phyloP scores from a whole-genome alignment of 2,797 vertebrate species.

The Acanthurus lineatus region DNA sequence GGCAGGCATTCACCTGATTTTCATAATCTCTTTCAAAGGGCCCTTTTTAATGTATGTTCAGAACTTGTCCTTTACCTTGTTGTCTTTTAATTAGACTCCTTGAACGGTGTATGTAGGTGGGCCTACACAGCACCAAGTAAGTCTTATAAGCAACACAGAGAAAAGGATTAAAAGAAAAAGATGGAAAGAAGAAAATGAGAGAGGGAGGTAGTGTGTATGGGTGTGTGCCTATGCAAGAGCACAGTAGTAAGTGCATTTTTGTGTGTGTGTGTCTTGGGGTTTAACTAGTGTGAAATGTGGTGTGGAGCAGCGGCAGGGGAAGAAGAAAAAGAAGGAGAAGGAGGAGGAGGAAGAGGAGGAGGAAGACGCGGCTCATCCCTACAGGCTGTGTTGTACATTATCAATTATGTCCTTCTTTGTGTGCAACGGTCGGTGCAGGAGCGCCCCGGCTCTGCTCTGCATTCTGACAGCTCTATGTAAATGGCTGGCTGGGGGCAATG shows the following conservation, averaged over 20 bases:
- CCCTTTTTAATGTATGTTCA: conserved; percentile 58
- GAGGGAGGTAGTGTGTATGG: not conserved
- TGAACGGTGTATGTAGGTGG: conserved; percentile 59
- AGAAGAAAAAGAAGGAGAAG: conserved; percentile 42
- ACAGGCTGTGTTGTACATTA: conserved; percentile 80
- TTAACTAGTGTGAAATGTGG: conserved; percentile 71
- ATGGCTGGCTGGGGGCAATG: conserved; percentile 86
- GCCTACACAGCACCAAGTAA: not conserved
- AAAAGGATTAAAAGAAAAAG: not conserved
- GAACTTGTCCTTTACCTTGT: conserved; percentile 67
- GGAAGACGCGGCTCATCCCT: conserved; percentile 66
- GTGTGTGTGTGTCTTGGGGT: conserved; percentile 30
- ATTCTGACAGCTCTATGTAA: conserved; percentile 88
- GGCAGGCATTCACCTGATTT: conserved; percentile 65
- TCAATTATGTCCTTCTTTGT: conserved; percentile 81
- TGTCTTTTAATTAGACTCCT: conserved; percentile 67
- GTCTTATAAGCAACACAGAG: conserved; percentile 9
- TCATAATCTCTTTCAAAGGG: conserved; percentile 64
- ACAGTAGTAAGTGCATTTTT: not conserved
- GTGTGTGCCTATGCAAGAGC: not conserved
- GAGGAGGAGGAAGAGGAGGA: conserved; percentile 58
- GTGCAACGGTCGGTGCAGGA: conserved; percentile 60
- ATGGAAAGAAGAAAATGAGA: conserved; percentile 17
- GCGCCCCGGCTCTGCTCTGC: conserved; percentile 61
- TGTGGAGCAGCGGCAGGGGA: conserved; percentile 43